Evolutionary conservation across 2,113 vertebrate genomes (phyloP).

Genomic region (Myotis yumanensis): DNA sequence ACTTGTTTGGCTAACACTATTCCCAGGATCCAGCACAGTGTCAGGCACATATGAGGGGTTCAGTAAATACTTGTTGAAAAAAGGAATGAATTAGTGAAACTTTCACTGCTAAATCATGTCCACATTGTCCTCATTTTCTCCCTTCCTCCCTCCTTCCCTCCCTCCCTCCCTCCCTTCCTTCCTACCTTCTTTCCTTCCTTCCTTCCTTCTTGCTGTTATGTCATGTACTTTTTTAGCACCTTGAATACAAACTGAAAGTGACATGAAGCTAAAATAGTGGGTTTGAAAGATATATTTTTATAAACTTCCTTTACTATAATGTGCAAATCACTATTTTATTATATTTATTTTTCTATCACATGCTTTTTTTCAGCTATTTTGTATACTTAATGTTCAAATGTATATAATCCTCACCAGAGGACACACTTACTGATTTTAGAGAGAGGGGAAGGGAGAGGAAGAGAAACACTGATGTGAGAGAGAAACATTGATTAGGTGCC

Average conservation of each 20-base stretch:
- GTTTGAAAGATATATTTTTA: neutral
- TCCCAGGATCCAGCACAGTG: neutral
- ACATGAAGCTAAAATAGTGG: neutral
- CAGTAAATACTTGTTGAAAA: neutral
- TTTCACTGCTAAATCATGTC: neutral
- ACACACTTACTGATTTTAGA: neutral
- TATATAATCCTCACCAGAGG: neutral
- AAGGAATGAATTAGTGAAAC: neutral
- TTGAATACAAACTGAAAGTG: neutral
- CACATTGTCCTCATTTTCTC: neutral
- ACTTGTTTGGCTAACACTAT: neutral
- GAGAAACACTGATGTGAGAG: neutral
- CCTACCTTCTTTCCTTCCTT: too few relatives aligned
- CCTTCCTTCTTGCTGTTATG: too few relatives aligned
- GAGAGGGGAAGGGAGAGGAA: neutral
- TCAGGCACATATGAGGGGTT: neutral
- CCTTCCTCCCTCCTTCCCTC: too few relatives aligned
- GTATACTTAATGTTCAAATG: neutral
- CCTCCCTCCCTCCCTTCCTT: too few relatives aligned
- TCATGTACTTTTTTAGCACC: neutral
- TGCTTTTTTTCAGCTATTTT: neutral
- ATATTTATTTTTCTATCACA: neutral
- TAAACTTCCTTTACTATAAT: neutral
- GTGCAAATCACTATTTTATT: neutral
- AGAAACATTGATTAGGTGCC: neutral